A percentile compares a stretch with the other conserved stretches of the same genome.
Conservation (phyloP, 1,140 invertebrate species). For the Marisa cornuarietis region DNA sequence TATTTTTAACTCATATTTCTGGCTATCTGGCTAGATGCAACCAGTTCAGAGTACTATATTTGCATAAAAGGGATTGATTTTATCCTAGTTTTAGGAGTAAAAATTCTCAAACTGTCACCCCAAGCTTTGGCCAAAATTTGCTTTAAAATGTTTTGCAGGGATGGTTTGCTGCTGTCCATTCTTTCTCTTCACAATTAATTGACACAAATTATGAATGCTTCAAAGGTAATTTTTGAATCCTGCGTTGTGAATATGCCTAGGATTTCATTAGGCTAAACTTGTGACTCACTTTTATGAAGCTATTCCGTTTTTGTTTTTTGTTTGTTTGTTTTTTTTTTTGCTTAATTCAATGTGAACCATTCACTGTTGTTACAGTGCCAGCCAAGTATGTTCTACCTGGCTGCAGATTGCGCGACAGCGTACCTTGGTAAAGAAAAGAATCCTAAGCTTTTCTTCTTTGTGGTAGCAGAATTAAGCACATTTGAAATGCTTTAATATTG, state of each 20-base stretch:
- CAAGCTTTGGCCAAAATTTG: too few relatives aligned
- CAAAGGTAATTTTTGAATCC: too few relatives aligned
- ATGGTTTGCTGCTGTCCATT: constrained; percentile 10
- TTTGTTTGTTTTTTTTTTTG: not conserved
- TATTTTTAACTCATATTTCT: not conserved
- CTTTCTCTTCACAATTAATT: too few relatives aligned
- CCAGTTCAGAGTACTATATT: too few relatives aligned
- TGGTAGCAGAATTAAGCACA: not conserved
- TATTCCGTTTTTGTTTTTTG: not conserved
- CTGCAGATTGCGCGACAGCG: constrained; percentile 35
- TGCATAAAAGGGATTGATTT: too few relatives aligned
- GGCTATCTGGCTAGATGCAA: too few relatives aligned
- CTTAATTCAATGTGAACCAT: not conserved
- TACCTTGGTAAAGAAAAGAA: constrained; percentile 39
- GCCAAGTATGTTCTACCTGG: constrained; percentile 51
- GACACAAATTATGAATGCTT: too few relatives aligned
- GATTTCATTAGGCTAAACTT: too few relatives aligned
- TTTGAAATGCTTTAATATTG: not conserved
- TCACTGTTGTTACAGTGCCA: constrained; percentile 32
- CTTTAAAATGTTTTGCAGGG: not conserved
- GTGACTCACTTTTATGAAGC: too few relatives aligned
- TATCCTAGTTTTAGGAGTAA: too few relatives aligned
- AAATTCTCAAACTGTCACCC: too few relatives aligned
- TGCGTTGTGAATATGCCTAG: too few relatives aligned
- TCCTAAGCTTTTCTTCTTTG: not conserved